Conservation (phyloP, 2,113 vertebrate species). For the Donacobius atricapilla region DNA sequence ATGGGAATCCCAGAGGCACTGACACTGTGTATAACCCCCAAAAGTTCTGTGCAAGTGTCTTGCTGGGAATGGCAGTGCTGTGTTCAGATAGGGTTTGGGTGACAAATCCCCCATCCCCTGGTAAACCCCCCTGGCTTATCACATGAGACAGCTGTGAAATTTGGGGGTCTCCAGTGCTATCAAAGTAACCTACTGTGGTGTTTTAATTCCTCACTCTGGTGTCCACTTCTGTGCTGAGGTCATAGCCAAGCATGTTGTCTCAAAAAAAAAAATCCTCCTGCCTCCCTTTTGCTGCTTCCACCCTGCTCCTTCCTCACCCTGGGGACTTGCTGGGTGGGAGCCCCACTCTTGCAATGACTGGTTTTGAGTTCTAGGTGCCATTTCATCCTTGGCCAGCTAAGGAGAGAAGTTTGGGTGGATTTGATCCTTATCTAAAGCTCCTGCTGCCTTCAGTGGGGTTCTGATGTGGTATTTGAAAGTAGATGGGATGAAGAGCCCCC, state of each 20-base stretch:
- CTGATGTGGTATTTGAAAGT: neutral
- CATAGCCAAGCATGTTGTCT: neutral
- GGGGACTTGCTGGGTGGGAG: neutral
- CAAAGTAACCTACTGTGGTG: neutral
- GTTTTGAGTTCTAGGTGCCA: neutral
- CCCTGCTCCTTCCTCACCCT: neutral
- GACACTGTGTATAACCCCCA: neutral
- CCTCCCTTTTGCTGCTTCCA: neutral
- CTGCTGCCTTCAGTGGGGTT: neutral
- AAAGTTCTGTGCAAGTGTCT: neutral
- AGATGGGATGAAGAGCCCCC: neutral
- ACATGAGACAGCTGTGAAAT: neutral
- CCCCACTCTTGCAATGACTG: neutral
- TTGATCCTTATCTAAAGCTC: neutral
- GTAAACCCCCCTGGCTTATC: accelerated
- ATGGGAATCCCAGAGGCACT: neutral
- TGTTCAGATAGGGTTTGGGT: neutral
- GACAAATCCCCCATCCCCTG: neutral
- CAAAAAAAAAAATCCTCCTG: neutral
- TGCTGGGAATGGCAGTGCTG: neutral
- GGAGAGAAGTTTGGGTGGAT: neutral
- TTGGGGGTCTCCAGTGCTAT: neutral
- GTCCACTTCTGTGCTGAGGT: neutral
- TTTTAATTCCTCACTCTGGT: neutral
- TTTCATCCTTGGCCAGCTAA: neutral